A percentile compares a stretch with the other conserved stretches of the same genome.
These are phyloP conservation scores for Tetramorium alpestre DNA, from an alignment of 1,140 invertebrate genomes.

Conservation along the genomic window DNA sequence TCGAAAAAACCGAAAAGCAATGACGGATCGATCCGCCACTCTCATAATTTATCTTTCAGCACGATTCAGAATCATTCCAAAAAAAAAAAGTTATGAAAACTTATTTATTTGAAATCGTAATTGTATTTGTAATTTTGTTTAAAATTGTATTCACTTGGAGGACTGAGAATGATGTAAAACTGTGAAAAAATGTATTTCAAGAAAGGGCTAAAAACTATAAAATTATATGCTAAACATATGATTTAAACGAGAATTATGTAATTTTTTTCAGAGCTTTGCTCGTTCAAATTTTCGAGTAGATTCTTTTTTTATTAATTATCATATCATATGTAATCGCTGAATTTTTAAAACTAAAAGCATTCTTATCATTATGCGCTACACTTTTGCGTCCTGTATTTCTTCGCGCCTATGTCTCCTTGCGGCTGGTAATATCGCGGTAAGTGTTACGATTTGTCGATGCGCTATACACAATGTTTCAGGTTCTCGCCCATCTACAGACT, in stretches of 20 bases:
- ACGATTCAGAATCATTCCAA: not conserved
- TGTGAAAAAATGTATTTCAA: not conserved
- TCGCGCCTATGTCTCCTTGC: slow-evolving; percentile 2
- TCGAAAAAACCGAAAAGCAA: slow-evolving; percentile 1
- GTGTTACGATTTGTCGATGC: slow-evolving; percentile 21
- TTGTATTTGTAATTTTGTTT: not conserved
- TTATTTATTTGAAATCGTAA: not conserved
- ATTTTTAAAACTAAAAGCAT: not conserved
- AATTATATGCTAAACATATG: not conserved
- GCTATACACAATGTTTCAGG: slow-evolving; percentile 15
- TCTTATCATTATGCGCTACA: not conserved
- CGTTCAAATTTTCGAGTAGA: not conserved
- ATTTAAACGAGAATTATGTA: not conserved
- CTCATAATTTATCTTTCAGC: not conserved
- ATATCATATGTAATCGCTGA: not conserved
- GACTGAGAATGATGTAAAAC: not conserved
- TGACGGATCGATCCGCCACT: slow-evolving; percentile 24
- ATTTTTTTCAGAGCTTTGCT: not conserved
- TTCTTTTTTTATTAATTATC: not conserved
- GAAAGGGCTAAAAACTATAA: not conserved
- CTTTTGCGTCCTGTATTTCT: slow-evolving; percentile 61
- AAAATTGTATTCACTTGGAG: not conserved
- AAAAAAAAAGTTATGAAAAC: not conserved
- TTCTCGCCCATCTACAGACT: slow-evolving; percentile 10
- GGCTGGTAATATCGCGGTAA: slow-evolving; percentile 22